phyloP scores from a whole-genome alignment of 2,888 invertebrate species.

The Drosophila macrothrix region DNA sequence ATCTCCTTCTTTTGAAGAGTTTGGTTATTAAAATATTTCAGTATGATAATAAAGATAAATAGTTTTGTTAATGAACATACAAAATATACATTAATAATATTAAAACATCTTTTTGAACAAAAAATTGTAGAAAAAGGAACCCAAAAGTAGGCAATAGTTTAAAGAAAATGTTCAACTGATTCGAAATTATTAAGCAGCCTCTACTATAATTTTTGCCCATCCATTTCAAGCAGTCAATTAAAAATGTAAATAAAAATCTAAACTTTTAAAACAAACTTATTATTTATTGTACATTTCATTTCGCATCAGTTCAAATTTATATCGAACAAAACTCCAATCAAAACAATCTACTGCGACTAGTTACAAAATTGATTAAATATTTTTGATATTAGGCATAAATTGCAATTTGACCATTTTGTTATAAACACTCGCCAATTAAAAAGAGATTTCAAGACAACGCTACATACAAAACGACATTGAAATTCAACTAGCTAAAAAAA shows the following conservation, averaged over 20 bases:
- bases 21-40: neutral
- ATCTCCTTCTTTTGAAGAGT: neutral
- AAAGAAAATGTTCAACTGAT: neutral
- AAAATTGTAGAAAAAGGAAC: too few relatives aligned
- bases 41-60: neutral
- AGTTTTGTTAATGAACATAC: neutral
- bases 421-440: conserved; percentile 15
- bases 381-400: neutral
- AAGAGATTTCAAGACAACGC: conserved; percentile 9
- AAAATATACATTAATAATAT: neutral
- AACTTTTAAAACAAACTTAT: neutral
- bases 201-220: neutral
- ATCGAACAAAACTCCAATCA: neutral
- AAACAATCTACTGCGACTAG: conserved; percentile 1
- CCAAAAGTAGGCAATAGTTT: conserved; percentile 4
- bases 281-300: neutral
- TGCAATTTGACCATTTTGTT: conserved; percentile 2
- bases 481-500: conserved; percentile 10
- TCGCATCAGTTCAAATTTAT: neutral
- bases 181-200: neutral
- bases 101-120: neutral
- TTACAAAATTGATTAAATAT: conserved; percentile 3
- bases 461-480: conserved; percentile 27
- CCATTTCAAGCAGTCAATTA: neutral
- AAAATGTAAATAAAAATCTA: neutral